A percentile compares a stretch with the other conserved stretches of the same genome.
Conservation (phyloP, 2,888 invertebrate genomes). For the Clivina fossor region DNA sequence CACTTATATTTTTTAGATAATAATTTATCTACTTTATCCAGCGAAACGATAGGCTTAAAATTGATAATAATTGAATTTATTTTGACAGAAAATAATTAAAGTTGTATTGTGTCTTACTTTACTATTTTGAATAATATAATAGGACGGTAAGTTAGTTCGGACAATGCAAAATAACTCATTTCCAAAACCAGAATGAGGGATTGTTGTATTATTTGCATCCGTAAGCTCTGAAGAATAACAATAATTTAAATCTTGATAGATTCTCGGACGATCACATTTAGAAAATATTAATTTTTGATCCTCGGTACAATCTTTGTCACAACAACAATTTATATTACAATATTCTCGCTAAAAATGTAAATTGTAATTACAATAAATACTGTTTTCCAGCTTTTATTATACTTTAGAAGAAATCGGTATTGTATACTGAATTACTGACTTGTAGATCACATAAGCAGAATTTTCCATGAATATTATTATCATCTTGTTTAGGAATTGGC, state of each 20-base stretch:
- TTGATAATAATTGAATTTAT: not conserved
- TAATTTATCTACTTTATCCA: conserved; percentile 2
- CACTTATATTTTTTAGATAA: conserved; percentile 13
- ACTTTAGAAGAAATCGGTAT: not conserved
- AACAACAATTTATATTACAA: conserved; percentile 85
- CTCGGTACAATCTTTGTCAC: conserved; percentile 72
- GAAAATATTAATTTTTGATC: conserved; percentile 64
- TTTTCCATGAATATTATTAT: conserved; percentile 45
- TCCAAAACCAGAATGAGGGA: conserved; percentile 48
- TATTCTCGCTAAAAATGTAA: conserved; percentile 55
- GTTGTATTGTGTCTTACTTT: conserved; percentile 42
- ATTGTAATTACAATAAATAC: not conserved
- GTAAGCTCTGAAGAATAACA: conserved; percentile 59
- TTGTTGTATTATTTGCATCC: conserved; percentile 58
- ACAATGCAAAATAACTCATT: conserved; percentile 63
- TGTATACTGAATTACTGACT: conserved; percentile 47
- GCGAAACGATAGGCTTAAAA: conserved; percentile 18
- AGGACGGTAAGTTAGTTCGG: conserved; percentile 59
- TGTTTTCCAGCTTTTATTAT: not conserved
- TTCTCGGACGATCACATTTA: conserved; percentile 56
- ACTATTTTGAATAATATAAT: conserved; percentile 47
- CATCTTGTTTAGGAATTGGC: conserved; percentile 35
- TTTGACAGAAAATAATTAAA: not conserved
- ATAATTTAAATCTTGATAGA: conserved; percentile 52
- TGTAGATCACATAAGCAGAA: conserved; percentile 62